Evolutionary conservation across 2,113 vertebrate genomes (phyloP).

Genomic region (Oxyruncus cristatus): DNA sequence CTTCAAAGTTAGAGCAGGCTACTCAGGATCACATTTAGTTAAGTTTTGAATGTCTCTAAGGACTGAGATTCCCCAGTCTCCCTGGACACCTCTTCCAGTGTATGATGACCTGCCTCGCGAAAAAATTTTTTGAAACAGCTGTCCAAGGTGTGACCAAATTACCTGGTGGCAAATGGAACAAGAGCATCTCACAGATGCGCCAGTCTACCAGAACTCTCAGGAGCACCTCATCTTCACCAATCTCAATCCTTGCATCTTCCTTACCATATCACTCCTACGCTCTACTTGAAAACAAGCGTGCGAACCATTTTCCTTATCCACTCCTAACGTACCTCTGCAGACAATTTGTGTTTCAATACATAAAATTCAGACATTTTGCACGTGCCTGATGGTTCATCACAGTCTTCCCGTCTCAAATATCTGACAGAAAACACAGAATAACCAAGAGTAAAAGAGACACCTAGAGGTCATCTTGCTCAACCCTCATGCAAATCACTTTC

Average conservation of each 20-base stretch:
- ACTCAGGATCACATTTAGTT: background rate
- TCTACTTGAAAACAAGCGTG: background rate
- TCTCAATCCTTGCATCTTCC: background rate
- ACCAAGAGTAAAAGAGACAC: background rate
- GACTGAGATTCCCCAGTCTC: background rate
- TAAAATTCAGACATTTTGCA: background rate
- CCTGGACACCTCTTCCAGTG: background rate
- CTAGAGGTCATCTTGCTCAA: background rate
- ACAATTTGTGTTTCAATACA: background rate
- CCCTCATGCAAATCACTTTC: background rate
- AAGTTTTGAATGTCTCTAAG: background rate
- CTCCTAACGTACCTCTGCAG: background rate
- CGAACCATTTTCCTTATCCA: background rate
- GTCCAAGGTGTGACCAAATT: background rate
- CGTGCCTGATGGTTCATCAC: background rate
- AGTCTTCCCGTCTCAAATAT: background rate
- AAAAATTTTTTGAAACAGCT: background rate
- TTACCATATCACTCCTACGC: background rate
- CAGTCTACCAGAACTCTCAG: background rate
- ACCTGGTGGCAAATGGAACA: background rate
- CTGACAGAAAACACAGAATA: background rate
- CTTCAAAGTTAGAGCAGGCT: background rate
- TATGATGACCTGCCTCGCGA: background rate
- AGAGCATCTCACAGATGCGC: background rate
- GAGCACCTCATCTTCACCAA: background rate